Evolutionary conservation across 2,113 vertebrate species (phyloP).

Genomic region (Calypte anna): DNA sequence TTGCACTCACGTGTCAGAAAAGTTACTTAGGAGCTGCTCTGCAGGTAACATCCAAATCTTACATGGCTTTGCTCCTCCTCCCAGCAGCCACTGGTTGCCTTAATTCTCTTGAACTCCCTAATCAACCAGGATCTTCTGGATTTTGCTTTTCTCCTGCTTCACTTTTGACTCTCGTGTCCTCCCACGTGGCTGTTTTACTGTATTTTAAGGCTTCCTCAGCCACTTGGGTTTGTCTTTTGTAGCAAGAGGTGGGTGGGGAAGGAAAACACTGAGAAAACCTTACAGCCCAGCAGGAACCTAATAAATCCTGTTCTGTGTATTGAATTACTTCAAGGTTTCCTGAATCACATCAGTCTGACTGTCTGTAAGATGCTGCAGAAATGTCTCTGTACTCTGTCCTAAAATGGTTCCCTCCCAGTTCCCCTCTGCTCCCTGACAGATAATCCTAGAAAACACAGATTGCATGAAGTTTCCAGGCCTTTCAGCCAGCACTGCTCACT

Average conservation of each 20-base stretch:
- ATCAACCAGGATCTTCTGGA: background rate
- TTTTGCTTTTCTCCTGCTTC: background rate
- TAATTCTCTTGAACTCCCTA: background rate
- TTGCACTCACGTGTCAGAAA: background rate
- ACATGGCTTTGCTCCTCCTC: background rate
- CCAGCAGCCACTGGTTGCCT: background rate
- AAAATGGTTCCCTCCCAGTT: background rate
- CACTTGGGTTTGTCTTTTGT: background rate
- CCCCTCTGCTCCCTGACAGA: background rate
- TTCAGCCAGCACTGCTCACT: background rate
- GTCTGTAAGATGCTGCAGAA: background rate
- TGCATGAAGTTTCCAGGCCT: background rate
- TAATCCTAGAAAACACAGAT: background rate
- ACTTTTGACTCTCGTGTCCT: background rate
- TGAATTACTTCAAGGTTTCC: background rate
- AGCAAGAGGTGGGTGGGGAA: background rate
- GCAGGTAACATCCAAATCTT: background rate
- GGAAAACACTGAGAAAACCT: background rate
- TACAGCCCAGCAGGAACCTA: background rate
- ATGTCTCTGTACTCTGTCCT: background rate
- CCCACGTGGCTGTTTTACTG: background rate
- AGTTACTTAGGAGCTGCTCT: background rate
- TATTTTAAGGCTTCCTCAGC: background rate
- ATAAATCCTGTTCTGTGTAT: background rate
- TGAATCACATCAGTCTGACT: background rate